Percentiles rank a stretch among this genome's conserved stretches.
These are phyloP conservation scores for Hipparchia semele DNA, from an alignment of 2,888 invertebrate genomes.

Conservation along the genomic window DNA sequence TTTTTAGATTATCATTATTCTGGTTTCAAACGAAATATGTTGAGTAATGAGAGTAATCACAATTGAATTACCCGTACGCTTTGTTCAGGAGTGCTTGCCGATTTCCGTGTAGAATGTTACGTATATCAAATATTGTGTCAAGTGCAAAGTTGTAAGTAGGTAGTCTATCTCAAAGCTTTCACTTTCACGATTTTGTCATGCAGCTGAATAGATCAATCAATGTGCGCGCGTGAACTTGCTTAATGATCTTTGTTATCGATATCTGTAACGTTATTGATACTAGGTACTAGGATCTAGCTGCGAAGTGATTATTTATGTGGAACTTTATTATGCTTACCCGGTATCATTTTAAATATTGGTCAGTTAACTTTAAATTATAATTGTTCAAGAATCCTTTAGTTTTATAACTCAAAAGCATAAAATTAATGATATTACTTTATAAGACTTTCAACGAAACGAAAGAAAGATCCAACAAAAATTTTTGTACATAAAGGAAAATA, in stretches of 20 bases:
- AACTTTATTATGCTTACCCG: constrained; percentile 21
- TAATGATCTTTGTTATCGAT: constrained; percentile 34
- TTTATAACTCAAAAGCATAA: not conserved
- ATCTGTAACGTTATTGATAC: constrained; percentile 26
- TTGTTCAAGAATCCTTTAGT: not conserved
- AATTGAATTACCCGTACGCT: constrained; percentile 37
- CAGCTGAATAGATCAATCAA: constrained; percentile 47
- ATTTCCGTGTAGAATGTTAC: constrained; percentile 50
- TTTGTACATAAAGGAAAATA: too few species aligned
- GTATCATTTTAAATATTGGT: not conserved
- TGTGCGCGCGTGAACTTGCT: constrained; percentile 32
- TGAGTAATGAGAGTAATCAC: constrained; percentile 9
- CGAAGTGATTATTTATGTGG: constrained; percentile 18
- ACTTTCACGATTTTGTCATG: constrained; percentile 64
- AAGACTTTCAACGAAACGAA: not conserved
- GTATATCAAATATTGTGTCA: constrained; percentile 56
- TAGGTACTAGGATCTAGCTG: constrained; percentile 9
- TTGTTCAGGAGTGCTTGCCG: constrained; percentile 40
- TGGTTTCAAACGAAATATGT: not conserved
- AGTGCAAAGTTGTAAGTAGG: constrained; percentile 56
- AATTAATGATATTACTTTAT: not conserved
- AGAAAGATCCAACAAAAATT: too few species aligned
- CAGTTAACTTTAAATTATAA: not conserved
- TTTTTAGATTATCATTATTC: too few species aligned
- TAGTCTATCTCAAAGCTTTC: constrained; percentile 63